Conservation (phyloP, 2,113 vertebrate species). For the Synodontis membranacea region DNA sequence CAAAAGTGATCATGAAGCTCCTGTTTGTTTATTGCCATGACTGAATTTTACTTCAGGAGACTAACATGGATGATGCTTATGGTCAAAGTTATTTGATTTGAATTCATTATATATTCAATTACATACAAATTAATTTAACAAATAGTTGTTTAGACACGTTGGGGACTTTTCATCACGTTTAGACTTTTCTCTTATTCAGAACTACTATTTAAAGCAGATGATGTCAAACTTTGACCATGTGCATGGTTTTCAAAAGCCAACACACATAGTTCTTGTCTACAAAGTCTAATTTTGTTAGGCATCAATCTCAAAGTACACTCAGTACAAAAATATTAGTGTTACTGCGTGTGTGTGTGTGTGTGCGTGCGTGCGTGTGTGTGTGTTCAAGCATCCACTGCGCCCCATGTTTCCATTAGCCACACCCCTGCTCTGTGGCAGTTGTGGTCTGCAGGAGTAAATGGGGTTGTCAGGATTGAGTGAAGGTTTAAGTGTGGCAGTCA, state of each 20-base stretch:
- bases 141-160: not conserved
- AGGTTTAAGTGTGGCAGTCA: constrained; percentile 17
- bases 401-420: constrained; percentile 20
- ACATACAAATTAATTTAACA: not conserved
- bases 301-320: not conserved
- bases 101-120: not conserved
- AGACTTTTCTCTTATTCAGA: not conserved
- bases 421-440: not conserved
- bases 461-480: constrained; percentile 32
- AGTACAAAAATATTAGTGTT: not conserved
- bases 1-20: not conserved
- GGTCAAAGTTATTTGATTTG: too few species aligned
- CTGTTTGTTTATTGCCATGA: not conserved
- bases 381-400: not conserved
- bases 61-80: not conserved
- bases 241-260: not conserved
- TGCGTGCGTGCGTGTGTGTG: constrained; percentile 16
- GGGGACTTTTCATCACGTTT: not conserved
- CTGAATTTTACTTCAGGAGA: not conserved
- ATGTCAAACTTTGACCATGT: not conserved
- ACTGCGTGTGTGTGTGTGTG: not conserved
- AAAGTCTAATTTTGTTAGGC: not conserved
- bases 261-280: not conserved
- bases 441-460: constrained; percentile 11
- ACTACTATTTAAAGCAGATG: not conserved